Conservation (phyloP, 2,888 invertebrate genomes). For the Ichneumoninae sp. region DNA sequence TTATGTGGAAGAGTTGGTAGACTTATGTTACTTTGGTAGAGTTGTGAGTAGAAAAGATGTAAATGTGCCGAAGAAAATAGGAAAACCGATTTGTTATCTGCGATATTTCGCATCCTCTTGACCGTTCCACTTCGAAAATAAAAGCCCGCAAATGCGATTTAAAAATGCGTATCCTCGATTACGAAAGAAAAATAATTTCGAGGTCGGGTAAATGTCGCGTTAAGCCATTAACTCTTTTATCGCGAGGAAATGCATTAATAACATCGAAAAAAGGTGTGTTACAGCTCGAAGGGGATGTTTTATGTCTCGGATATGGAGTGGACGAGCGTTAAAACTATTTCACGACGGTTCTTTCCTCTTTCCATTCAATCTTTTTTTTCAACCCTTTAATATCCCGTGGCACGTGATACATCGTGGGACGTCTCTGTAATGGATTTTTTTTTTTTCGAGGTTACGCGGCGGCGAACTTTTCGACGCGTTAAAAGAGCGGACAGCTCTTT, state of each 20-base stretch:
- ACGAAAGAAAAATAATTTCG: not conserved
- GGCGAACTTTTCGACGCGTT: slow-evolving; percentile 35
- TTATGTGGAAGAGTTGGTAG: no score
- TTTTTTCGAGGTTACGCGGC: not conserved
- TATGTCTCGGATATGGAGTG: not conserved
- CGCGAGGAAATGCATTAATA: not conserved
- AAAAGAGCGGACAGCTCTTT: slow-evolving; percentile 20
- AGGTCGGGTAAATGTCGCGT: slow-evolving; percentile 4
- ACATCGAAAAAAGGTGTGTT: not conserved
- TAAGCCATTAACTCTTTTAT: not conserved
- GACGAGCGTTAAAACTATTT: slow-evolving; percentile 6
- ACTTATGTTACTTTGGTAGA: no score
- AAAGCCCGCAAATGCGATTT: no score
- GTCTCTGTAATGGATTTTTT: slow-evolving; percentile 48
- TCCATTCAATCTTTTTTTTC: slow-evolving; percentile 4
- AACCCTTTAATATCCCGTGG: slow-evolving; percentile 27
- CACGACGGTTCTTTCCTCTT: not conserved
- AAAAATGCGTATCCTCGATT: not conserved
- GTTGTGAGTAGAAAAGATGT: no score
- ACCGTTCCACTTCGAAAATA: no score
- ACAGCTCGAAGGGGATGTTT: not conserved
- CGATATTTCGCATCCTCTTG: no score
- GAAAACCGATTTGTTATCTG: no score
- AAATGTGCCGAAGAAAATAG: no score
- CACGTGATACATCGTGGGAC: slow-evolving; percentile 46